Evolutionary conservation across 2,113 vertebrate species (phyloP), one percentile per base, ranked within the genome.

Genomic region (rat (Rattus norvegicus)): DNA sequence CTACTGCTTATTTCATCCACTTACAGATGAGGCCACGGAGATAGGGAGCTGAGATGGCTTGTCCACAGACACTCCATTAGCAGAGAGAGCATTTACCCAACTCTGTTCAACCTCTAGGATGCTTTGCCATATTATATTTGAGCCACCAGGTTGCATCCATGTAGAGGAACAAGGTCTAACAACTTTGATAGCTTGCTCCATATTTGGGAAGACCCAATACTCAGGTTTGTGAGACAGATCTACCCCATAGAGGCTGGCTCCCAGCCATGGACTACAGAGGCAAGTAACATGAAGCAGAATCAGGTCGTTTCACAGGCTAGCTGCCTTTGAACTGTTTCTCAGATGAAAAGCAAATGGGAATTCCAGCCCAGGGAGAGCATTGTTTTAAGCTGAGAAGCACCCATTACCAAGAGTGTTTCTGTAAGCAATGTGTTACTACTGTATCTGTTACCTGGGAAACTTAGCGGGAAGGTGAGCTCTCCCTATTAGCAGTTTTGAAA

Each of bases 31-130:
- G 65, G 20, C 88, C 52, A 92, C 26, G 1, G 36, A 95, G 59
- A 69, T 30, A 20, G 43, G 28, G 1, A 76, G 56, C 56, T 36
- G 72, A 93, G 63, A 33, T 26, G 43, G 22, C 70, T 92, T 24
- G 14, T n/a, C 59, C 52, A 54, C 36, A 69, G 43, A 61, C n/a
- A 39, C 7, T 52, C 17, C 56, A 2, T 65, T 47, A 36, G 61
- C 30, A 88, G 17, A 47, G 0, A 17, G 49, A 59, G 9, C 13
- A 28, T 7, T 11, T 7, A n/a, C 63, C n/a, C 22, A 5, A 7
- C 20, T 4, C 0, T 28, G 5, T 33, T 65, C 30, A 65, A 26
- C 2, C 49, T 52, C 56, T 11, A 0, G 86, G 77, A 30, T 59
- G 7, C 24, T 5, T 59, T 59, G 65, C 61, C 33, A 19, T 28